Percentiles rank a stretch among this genome's conserved stretches.
Evolutionary conservation across 2,113 vertebrate genomes (phyloP).

Genomic region (Anser brachyrhynchus): DNA sequence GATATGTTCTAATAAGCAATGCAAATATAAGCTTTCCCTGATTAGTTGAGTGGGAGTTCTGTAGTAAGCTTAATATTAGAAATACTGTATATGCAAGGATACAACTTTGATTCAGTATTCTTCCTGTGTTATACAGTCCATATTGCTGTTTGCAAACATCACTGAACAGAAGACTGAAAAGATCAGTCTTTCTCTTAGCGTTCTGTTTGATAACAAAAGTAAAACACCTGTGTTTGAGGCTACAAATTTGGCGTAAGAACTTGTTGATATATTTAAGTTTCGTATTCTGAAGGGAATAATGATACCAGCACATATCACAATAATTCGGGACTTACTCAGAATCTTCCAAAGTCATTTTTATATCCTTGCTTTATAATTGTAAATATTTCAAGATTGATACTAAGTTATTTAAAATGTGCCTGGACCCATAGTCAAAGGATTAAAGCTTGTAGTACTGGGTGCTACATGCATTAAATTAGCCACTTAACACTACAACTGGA

Average conservation of each 20-base stretch:
- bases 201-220: neutral
- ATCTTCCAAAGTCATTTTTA: neutral
- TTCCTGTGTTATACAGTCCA: neutral
- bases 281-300: neutral
- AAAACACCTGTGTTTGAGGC: accelerated
- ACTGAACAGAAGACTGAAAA: accelerated
- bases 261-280: accelerated
- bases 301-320: accelerated
- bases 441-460: neutral
- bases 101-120: neutral
- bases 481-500: neutral
- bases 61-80: neutral
- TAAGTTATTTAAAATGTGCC: neutral
- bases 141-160: neutral
- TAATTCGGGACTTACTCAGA: neutral
- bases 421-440: neutral
- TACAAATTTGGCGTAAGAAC: neutral
- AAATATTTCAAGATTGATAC: neutral
- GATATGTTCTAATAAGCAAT: slow-evolving; percentile 16
- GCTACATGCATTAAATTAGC: neutral
- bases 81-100: neutral
- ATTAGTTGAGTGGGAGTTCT: slow-evolving; percentile 38
- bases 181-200: accelerated
- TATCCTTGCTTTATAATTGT: neutral
- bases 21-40: slow-evolving; percentile 27